These are phyloP conservation scores for Chalcosyrphus nemorum DNA, from an alignment of 2,888 invertebrate species.

Conservation along the genomic window DNA sequence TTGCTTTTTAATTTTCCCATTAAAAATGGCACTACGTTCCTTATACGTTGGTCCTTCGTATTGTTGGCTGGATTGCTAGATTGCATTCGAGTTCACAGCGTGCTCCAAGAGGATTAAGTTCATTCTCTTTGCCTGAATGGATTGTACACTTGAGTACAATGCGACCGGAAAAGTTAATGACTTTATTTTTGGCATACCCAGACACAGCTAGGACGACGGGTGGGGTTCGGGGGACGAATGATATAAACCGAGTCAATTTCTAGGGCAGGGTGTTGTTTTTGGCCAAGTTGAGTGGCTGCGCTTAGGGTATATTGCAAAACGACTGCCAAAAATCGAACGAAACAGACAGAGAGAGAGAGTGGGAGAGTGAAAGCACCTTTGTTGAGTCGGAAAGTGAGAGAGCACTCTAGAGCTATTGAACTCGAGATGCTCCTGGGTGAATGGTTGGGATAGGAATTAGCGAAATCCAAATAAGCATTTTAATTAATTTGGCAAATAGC, in stretches of 20 bases:
- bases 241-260: conserved; percentile 38
- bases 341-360: not conserved
- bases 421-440: conserved; percentile 59
- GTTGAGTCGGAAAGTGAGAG: conserved; percentile 5
- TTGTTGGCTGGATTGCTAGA: conserved; percentile 11
- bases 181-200: conserved; percentile 64
- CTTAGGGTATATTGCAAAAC: conserved; percentile 19
- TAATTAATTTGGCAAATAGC: conserved; percentile 73
- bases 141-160: conserved; percentile 66
- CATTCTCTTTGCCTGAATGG: conserved; percentile 69
- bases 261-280: conserved; percentile 28
- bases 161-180: conserved; percentile 67
- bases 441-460: conserved; percentile 62
- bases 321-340: no score
- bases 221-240: conserved; percentile 1
- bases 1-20: conserved; percentile 58
- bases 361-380: conserved; percentile 12
- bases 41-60: conserved; percentile 9
- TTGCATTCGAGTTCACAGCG: conserved; percentile 43
- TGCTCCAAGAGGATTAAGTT: conserved; percentile 66
- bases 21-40: conserved; percentile 28
- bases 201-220: not conserved
- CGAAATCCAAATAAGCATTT: conserved; percentile 73
- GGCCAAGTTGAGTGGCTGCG: conserved; percentile 45
- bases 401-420: conserved; percentile 13